These are phyloP conservation scores for Pelagia noctiluca DNA, from an alignment of 30 jellyfish, hydroid and myxozoan genomes.

Conservation along the genomic window DNA sequence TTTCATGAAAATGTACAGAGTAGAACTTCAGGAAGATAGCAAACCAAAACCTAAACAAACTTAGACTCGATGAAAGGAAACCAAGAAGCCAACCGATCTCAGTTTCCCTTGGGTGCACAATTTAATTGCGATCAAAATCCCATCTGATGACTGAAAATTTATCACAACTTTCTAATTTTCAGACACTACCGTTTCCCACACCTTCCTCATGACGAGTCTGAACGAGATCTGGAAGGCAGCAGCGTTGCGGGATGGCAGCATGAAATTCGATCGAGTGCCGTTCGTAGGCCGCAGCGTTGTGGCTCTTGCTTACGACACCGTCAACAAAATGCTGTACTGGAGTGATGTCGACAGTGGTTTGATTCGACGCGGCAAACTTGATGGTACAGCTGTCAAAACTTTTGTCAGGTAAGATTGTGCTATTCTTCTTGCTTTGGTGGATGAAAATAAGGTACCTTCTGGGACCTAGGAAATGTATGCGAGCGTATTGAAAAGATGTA, in stretches of 20 bases:
- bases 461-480: too few species aligned
- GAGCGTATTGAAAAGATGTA: too few species aligned
- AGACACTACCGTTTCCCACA: not conserved
- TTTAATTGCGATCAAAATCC: too few species aligned
- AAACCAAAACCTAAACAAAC: too few species aligned
- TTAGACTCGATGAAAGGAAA: too few species aligned
- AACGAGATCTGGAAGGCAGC: constrained; percentile 51
- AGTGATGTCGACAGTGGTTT: constrained; percentile 52
- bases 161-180: not conserved
- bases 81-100: too few species aligned
- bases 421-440: not conserved
- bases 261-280: constrained; percentile 47
- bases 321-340: constrained; percentile 49
- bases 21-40: too few species aligned
- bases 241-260: constrained; percentile 41
- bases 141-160: too few species aligned
- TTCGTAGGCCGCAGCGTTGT: constrained; percentile 35
- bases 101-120: too few species aligned
- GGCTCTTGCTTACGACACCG: constrained; percentile 49
- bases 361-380: constrained; percentile 52
- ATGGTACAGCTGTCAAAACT: constrained; percentile 55
- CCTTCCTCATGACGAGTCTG: constrained; percentile 37
- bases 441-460: not conserved
- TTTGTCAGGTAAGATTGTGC: constrained; percentile 45
- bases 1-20: too few species aligned